Percentiles rank a stretch among this genome's conserved stretches.
These are phyloP conservation scores for Polyploca ridens DNA, from an alignment of 2,888 invertebrate species.

Conservation along the genomic window DNA sequence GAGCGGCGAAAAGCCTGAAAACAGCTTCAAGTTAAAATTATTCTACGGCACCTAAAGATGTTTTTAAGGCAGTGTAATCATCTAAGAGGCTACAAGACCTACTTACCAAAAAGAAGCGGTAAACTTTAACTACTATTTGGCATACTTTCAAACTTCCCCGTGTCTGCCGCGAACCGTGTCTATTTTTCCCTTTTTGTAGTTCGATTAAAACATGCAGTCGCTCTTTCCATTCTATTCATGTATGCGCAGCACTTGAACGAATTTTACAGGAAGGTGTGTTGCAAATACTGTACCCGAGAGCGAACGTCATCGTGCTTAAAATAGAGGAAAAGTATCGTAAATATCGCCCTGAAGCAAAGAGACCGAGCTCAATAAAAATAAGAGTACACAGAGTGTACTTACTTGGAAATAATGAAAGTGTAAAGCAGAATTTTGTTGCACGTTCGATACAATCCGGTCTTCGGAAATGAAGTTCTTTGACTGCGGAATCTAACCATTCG, in stretches of 20 bases:
- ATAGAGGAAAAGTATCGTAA: constrained; percentile 36
- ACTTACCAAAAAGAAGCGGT: constrained; percentile 37
- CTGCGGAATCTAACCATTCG: constrained; percentile 33
- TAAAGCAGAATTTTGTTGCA: constrained; percentile 31
- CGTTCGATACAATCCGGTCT: constrained; percentile 21
- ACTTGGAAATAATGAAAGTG: constrained; percentile 39
- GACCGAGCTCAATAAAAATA: constrained; percentile 28
- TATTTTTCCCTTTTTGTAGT: constrained; percentile 50
- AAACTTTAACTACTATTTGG: constrained; percentile 66
- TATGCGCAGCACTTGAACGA: constrained; percentile 48
- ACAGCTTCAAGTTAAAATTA: constrained; percentile 20
- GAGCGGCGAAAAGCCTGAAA: neutral
- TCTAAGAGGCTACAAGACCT: constrained; percentile 27
- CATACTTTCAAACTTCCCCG: constrained; percentile 61
- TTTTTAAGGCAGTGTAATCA: constrained; percentile 50
- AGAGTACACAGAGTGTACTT: constrained; percentile 20
- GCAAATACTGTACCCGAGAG: constrained; percentile 39
- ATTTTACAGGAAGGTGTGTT: constrained; percentile 45
- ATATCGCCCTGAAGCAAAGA: constrained; percentile 29
- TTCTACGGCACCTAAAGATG: constrained; percentile 32
- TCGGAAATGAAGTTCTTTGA: constrained; percentile 41
- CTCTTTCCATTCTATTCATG: constrained; percentile 46
- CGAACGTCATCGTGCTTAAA: constrained; percentile 33
- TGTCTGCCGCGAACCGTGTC: constrained; percentile 40
- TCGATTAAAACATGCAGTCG: constrained; percentile 58